Percentiles rank a stretch among this genome's conserved stretches.
These are phyloP conservation scores for Pluvialis apricaria DNA, from an alignment of 2,113 vertebrate species.

Conservation along the genomic window DNA sequence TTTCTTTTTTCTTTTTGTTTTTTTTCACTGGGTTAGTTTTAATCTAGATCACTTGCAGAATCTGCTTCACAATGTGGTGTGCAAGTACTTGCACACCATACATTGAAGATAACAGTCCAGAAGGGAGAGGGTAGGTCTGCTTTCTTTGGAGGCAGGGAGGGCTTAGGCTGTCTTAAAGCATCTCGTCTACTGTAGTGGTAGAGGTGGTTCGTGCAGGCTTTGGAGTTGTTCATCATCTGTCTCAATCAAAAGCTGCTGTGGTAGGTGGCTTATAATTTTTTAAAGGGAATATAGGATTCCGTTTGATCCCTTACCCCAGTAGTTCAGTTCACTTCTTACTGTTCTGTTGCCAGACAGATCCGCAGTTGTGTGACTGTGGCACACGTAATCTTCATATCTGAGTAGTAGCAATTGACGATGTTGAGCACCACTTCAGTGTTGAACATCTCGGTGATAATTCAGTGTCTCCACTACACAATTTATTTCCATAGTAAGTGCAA, in stretches of 20 bases:
- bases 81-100: not conserved
- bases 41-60: not conserved
- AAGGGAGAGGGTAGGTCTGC: not conserved
- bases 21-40: not conserved
- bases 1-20: not conserved
- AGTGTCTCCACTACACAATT: not conserved
- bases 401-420: not conserved
- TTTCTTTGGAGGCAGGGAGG: not conserved
- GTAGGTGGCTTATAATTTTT: not conserved
- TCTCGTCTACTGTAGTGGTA: not conserved
- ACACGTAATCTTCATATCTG: not conserved
- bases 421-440: not conserved
- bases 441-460: not conserved
- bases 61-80: not conserved
- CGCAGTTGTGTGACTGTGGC: not conserved
- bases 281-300: not conserved
- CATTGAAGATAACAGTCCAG: not conserved
- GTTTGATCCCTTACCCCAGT: not conserved
- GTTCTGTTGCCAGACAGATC: not conserved
- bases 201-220: not conserved
- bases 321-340: not conserved
- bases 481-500: not conserved
- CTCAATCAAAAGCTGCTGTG: not conserved
- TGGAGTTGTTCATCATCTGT: not conserved
- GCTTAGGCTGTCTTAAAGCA: not conserved